Evolutionary conservation across 2,888 invertebrate species (phyloP).

Genomic region (Hydropsyche betteni): DNA sequence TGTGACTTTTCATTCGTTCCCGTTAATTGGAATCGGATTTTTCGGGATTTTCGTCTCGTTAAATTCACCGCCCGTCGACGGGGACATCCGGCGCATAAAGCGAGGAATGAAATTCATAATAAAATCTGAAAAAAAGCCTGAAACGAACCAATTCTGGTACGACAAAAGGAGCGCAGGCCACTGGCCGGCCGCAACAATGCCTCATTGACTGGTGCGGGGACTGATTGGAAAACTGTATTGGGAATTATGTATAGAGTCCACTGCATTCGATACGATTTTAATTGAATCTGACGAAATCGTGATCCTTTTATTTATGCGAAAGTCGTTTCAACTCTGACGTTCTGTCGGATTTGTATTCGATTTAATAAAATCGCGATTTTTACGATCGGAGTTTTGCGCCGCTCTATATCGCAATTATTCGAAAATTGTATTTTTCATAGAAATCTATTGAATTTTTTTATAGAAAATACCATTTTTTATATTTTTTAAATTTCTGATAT

Average conservation of each 20-base stretch:
- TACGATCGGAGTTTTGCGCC: too few relatives aligned
- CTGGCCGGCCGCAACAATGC: slow-evolving; percentile 16
- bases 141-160: slow-evolving; percentile 33
- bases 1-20: too few relatives aligned
- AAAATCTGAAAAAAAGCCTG: not conserved
- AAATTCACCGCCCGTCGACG: not conserved
- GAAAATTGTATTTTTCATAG: too few relatives aligned
- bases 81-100: too few relatives aligned
- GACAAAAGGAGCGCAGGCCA: slow-evolving; percentile 18
- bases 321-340: too few relatives aligned
- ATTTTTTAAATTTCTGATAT: not conserved
- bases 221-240: slow-evolving; percentile 26
- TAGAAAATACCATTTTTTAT: not conserved
- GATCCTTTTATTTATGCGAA: too few relatives aligned
- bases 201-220: slow-evolving; percentile 16
- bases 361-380: too few relatives aligned
- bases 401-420: too few relatives aligned
- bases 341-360: not conserved
- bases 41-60: not conserved
- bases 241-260: not conserved
- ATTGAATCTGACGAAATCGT: not conserved
- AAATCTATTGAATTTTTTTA: too few relatives aligned
- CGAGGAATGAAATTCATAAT: not conserved
- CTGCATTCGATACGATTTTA: not conserved
- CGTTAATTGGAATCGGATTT: too few relatives aligned